Evolutionary conservation across 2,113 vertebrate genomes (phyloP), one percentile per base, ranked within the genome.

Genomic region (Vombatus ursinus): DNA sequence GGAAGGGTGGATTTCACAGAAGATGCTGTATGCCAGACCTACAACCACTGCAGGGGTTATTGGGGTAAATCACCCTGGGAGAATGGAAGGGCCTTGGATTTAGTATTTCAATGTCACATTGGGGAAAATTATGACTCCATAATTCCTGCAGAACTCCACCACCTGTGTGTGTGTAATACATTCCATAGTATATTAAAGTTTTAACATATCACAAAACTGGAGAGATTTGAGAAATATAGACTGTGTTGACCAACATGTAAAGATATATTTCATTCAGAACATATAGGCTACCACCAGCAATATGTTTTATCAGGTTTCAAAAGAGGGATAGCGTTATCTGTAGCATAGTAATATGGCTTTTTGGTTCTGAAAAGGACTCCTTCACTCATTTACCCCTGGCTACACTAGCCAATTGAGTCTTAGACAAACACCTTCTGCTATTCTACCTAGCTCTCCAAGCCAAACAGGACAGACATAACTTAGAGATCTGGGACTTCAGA

Each of bases 1-100:
- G 50, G 47, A 90, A n/a, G 51, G 90, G 53, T 57, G 93, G 89
- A 89, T 93, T 96, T 94, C 16, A 92, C 57, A 90, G 93, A 7
- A 90, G 22, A n/a, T 90, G 92, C 96, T 68, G 92, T 92, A 31
- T 52, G 51, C 68, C 48, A 90, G 90, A 50, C 48, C 54, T 61
- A 54, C 50, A 61, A 50, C 92, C 50, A 19, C 52, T 10, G 53
- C 68, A 57, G 31, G 44, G 53, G 52, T 61, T 37, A 8, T 48
- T 47, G 51, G 77, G 37, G 50, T 91, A 22, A 77, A 50, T 48
- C 26, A 48, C n/a, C 16, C 51, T 22, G 31, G 9, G 1, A 0
- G 16, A 54, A 52, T 84, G 14, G 53, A 50, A 28, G 37, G 48
- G 12, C 24, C 61, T 50, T 61, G 5, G 48, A 47, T 10, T 8